Evolutionary conservation across 2,113 vertebrate genomes (phyloP).

Genomic region (Crotophaga sulcirostris): DNA sequence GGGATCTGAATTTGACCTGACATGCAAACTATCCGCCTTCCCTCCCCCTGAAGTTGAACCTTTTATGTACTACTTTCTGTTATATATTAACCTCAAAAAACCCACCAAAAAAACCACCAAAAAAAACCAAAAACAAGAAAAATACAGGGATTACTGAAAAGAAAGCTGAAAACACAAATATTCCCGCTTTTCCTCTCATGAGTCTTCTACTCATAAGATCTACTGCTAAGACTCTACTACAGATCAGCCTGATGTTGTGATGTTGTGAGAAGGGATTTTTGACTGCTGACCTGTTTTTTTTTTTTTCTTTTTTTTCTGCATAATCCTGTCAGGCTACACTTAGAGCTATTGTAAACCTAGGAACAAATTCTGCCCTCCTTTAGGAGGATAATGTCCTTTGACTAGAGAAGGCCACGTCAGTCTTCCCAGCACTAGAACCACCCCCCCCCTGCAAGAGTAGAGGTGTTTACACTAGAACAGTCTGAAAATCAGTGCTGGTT

Average conservation of each 20-base stretch:
- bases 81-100: not conserved
- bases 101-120: not conserved
- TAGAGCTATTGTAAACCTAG: not conserved
- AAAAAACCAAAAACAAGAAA: not conserved
- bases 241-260: not conserved
- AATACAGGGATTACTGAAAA: not conserved
- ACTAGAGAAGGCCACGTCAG: not conserved
- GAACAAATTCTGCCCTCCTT: not conserved
- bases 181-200: not conserved
- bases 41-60: not conserved
- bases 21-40: not conserved
- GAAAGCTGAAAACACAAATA: not conserved
- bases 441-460: not conserved
- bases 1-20: constrained; percentile 44
- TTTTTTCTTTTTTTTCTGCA: not conserved
- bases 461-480: not conserved
- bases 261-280: not conserved
- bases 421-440: not conserved
- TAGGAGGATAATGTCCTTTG: not conserved
- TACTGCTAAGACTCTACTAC: not conserved
- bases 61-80: constrained; percentile 17
- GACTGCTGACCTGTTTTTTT: not conserved
- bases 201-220: not conserved
- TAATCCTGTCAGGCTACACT: not conserved
- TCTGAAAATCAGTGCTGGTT: not conserved